Percentiles rank a stretch among this genome's conserved stretches.
phyloP scores from a whole-genome alignment of 2,888 invertebrate species.

The Latrodectus hesperus region DNA sequence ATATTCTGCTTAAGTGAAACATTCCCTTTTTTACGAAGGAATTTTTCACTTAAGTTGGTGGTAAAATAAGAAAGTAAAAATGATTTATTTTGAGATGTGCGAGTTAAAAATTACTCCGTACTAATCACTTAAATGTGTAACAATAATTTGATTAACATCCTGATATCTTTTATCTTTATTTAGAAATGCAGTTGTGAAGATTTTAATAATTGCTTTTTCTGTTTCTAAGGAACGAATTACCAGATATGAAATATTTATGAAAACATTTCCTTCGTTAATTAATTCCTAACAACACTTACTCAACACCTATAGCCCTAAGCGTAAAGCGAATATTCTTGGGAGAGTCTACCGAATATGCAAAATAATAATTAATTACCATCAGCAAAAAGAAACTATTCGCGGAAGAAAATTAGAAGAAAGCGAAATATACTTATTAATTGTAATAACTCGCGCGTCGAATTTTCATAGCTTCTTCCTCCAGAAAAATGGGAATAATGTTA shows the following conservation, averaged over 20 bases:
- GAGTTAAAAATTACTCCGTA: no score
- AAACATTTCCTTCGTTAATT: constrained; percentile 18
- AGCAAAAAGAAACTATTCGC: constrained; percentile 17
- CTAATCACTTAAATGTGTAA: no score
- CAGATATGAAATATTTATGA: constrained; percentile 29
- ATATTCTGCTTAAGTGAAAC: no score
- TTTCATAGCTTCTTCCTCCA: background rate
- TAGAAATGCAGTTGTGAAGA: no score
- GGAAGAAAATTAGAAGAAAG: background rate
- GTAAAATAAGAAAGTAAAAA: no score
- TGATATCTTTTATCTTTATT: no score
- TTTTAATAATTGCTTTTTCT: no score
- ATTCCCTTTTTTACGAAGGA: no score
- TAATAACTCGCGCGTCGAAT: background rate
- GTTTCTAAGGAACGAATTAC: no score
- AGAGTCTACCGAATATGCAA: background rate
- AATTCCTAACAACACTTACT: constrained; percentile 4
- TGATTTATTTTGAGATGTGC: no score
- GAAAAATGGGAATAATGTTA: background rate
- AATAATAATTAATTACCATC: constrained; percentile 31
- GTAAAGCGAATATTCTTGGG: background rate
- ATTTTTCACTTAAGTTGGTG: no score
- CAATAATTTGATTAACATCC: no score
- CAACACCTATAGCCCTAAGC: background rate
- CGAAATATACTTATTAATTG: constrained; percentile 39